Evolutionary conservation across 2,113 vertebrate species (phyloP), one percentile per base, ranked within the genome.

Genomic region (Oryzias javanicus): DNA sequence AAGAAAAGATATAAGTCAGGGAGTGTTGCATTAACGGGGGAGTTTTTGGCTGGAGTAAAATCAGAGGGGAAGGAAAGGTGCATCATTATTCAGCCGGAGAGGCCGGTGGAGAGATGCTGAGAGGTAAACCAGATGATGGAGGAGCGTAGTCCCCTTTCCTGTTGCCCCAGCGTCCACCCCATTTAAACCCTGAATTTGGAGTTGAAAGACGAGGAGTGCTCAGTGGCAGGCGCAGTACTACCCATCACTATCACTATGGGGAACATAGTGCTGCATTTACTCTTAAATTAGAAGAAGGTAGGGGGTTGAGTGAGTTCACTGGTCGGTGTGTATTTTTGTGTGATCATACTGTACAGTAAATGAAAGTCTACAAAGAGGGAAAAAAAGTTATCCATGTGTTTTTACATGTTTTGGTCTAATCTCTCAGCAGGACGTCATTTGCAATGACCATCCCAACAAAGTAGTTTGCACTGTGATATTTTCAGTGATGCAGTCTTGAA

Each of bases 101-200:
- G 55, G 79, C 55, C 42, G 22, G 67, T 40, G 18, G 65, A 67
- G 72, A 74, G 64, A 58, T 4, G 47, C 69, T 73, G 72, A 63
- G 76, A 76, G 72, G 70, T 78, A 72, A 85, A 86, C 68, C 74
- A 81, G 79, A 83, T 83, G 85, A 89, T 82, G 72, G 78, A 83
- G 71, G 72, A 76, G 68, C 76, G 35, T 61, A 19, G 67, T 71
- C 67, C 69, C 67, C 61, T 66, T 56, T 55, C 52, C 55, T 14
- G 25, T 69, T 61, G 57, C 51, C 67, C 74, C 72, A 42, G 16
- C 68, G 63, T 71, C 83, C 72, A 77, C 61, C 63, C 67, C 60
- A 49, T 67, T 76, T 81, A 78, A 79, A 82, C 70, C 71, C 66
- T 54, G 79, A 76, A 67, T 76, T 25, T 57, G 63, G 71, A 79